Evolutionary conservation across 2,888 invertebrate species (phyloP).

Genomic region (Agrochola litura): DNA sequence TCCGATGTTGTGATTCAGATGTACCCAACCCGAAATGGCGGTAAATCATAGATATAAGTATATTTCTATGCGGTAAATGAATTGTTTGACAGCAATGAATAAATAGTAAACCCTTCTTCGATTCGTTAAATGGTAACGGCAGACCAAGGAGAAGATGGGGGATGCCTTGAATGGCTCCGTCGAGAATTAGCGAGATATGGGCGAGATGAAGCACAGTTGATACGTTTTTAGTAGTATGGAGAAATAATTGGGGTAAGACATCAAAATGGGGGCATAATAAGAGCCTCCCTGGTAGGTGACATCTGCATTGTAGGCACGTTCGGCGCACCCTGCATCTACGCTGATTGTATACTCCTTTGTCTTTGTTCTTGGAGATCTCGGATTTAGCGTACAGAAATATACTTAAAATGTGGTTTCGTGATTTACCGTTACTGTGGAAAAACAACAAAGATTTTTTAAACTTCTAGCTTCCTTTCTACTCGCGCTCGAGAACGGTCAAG

Average conservation of each 20-base stretch:
- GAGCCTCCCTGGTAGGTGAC: background rate
- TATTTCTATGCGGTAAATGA: no score
- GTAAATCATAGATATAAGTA: no score
- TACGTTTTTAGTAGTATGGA: background rate
- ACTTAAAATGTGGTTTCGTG: background rate
- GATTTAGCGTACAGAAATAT: background rate
- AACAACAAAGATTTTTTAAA: background rate
- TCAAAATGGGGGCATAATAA: background rate
- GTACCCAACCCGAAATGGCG: no score
- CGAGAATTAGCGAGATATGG: background rate
- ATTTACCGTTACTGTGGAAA: background rate
- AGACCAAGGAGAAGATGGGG: no score
- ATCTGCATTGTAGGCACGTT: background rate
- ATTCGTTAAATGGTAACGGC: no score
- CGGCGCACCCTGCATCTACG: background rate
- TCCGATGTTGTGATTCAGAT: no score
- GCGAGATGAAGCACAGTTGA: background rate
- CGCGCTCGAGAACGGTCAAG: slow-evolving; percentile 93
- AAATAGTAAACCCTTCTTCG: no score
- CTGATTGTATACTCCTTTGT: background rate
- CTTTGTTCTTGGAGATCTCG: background rate
- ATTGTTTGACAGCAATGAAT: no score
- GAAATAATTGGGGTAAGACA: background rate
- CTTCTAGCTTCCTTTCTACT: slow-evolving; percentile 92
- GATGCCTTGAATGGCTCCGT: no score